Percentiles rank a stretch among this genome's conserved stretches.
phyloP scores from a whole-genome alignment of 2,888 invertebrate genomes.

The Heliconius ethilla region DNA sequence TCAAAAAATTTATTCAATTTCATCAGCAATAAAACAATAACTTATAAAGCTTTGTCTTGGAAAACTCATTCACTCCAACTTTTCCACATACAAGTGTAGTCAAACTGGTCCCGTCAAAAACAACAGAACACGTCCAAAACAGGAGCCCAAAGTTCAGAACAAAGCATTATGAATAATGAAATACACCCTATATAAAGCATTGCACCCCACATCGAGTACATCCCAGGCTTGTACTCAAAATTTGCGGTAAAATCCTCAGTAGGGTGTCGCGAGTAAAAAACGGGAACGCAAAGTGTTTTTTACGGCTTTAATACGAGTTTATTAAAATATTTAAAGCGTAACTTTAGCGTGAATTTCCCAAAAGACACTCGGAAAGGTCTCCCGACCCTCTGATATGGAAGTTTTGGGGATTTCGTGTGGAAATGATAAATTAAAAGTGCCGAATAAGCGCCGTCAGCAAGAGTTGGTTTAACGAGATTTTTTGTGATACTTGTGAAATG shows the following conservation, averaged over 20 bases:
- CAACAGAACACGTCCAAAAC: conserved; percentile 67
- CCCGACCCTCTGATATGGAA: conserved; percentile 62
- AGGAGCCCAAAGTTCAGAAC: conserved; percentile 66
- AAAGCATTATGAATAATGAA: conserved; percentile 81
- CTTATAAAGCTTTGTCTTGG: conserved; percentile 21
- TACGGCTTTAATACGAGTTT: conserved; percentile 80
- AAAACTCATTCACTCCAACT: conserved; percentile 26
- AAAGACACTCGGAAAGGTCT: conserved; percentile 73
- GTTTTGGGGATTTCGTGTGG: conserved; percentile 64
- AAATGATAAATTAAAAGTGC: conserved; percentile 76
- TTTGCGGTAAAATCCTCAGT: conserved; percentile 56
- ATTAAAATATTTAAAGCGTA: conserved; percentile 81
- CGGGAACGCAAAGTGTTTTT: conserved; percentile 78
- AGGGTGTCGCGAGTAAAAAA: conserved; percentile 70
- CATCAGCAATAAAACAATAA: conserved; percentile 7
- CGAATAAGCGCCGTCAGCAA: conserved; percentile 58
- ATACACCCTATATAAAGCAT: conserved; percentile 66
- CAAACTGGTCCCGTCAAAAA: conserved; percentile 59
- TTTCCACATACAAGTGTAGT: conserved; percentile 27
- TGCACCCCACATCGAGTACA: conserved; percentile 46
- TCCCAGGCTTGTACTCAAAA: conserved; percentile 50
- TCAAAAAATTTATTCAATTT: neutral
- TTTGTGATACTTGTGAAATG: conserved; percentile 37
- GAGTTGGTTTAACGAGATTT: conserved; percentile 58
- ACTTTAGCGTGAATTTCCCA: conserved; percentile 78